Evolutionary conservation across 2,888 invertebrate species (phyloP).

Genomic region (Tricholauxania praeusta): DNA sequence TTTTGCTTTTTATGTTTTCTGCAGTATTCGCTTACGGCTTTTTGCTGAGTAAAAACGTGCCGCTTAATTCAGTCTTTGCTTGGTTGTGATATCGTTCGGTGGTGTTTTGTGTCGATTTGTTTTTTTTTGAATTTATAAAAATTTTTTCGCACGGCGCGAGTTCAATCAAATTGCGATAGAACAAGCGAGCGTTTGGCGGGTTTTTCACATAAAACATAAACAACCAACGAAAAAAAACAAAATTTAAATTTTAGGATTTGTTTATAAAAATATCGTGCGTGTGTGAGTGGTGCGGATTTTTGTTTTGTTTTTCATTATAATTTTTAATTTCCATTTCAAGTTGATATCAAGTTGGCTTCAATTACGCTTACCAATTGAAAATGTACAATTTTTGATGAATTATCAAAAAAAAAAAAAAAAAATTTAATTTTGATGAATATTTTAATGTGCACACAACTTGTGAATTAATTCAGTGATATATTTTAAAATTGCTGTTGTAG

Average conservation of each 20-base stretch:
- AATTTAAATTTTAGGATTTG: background rate
- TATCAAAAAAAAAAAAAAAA: no score
- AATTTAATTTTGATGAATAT: no score
- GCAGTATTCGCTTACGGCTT: background rate
- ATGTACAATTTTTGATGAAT: no score
- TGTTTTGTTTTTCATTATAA: no score
- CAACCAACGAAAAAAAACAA: background rate
- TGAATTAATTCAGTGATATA: no score
- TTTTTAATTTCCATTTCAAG: background rate
- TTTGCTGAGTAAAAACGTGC: background rate
- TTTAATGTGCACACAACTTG: no score
- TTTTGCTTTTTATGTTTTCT: background rate
- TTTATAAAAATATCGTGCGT: constrained; percentile 9
- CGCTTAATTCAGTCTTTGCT: constrained; percentile 20
- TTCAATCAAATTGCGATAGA: background rate
- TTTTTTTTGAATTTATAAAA: background rate
- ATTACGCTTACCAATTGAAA: constrained; percentile 7
- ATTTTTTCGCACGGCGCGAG: background rate
- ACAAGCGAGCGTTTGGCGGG: background rate
- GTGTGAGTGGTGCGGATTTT: background rate
- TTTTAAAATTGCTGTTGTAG: background rate
- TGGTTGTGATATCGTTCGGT: constrained; percentile 28
- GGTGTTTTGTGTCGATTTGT: background rate
- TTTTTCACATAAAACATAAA: constrained; percentile 2
- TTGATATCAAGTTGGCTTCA: constrained; percentile 9